phyloP scores from a whole-genome alignment of 2,797 vertebrate genomes.

The Denticeps clupeoides region DNA sequence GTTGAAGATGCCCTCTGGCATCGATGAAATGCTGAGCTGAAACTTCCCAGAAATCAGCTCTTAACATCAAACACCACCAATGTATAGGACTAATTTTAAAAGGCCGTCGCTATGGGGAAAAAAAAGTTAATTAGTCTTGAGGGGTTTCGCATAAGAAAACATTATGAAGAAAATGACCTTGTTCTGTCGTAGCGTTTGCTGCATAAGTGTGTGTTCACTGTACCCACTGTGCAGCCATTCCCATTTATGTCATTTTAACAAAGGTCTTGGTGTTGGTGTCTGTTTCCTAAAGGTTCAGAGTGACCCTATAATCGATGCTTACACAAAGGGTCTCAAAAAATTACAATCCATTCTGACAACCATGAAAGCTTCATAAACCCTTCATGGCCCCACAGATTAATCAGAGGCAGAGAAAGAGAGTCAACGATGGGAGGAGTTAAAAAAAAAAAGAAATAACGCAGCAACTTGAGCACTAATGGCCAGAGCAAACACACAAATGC shows the following conservation, averaged over 20 bases:
- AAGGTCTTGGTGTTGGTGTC: not conserved
- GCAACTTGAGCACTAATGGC: not conserved
- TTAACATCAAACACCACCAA: conserved; percentile 33
- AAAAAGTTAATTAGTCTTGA: conserved; percentile 33
- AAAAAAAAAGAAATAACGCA: not conserved
- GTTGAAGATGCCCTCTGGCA: conserved; percentile 18
- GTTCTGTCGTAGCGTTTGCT: conserved; percentile 13
- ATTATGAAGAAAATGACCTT: conserved; percentile 27
- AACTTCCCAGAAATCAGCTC: conserved; percentile 29
- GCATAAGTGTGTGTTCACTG: not conserved
- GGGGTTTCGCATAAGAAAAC: conserved; percentile 11
- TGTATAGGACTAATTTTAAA: conserved; percentile 32
- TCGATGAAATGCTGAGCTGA: conserved; percentile 26
- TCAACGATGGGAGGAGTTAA: not conserved
- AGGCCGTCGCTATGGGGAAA: conserved; percentile 23
- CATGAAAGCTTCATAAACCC: not conserved
- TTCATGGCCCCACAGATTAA: not conserved
- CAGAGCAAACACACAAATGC: not conserved
- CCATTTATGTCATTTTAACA: not conserved
- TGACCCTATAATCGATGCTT: not conserved
- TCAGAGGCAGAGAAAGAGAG: too few relatives aligned
- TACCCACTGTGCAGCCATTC: not conserved
- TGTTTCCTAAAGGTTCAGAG: not conserved
- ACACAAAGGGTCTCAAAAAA: not conserved
- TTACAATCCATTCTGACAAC: not conserved